Base-by-base conservation (phyloP, 2,797 vertebrate species). In the Monodelphis domestica region DNA sequence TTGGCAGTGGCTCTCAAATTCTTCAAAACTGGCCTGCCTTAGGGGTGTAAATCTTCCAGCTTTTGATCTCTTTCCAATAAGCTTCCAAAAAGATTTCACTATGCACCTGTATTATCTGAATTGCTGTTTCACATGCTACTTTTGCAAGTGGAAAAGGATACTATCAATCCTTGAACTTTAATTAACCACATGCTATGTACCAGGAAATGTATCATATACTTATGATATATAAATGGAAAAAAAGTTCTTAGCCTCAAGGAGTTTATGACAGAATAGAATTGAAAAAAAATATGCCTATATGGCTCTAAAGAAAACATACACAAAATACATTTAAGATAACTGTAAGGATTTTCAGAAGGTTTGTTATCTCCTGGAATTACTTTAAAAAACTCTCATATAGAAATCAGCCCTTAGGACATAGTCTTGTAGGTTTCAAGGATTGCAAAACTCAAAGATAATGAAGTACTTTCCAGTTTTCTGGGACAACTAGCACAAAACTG, bases 1-100 rank as follows among this genome's bases (percentile, higher is more conserved):
- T 78, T 78, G n/a, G n/a, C 17, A 78, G 12, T n/a, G 5, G 12
- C 3, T n/a, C 3, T n/a, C 33, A 24, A 38, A 38, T 45, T 45
- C n/a, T 78, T 78, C 63, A 24, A 78, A 38, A 59, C 63, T 78
- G 63, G 17, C 57, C 57, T n/a, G 33, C 12, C 12, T 78, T 24
- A 6, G n/a, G 33, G n/a, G 5, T 78, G 6, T 38, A 78, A 38
- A 78, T 78, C 63, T 38, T 38, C 63, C 63, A 78, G 63, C n/a
- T 78, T 78, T 78, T 78, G n/a, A 78, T 78, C n/a, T 78, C 63
- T 45, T 78, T 78, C n/a, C 63, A 78, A 78, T n/a, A 78, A 78
- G n/a, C 17, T 78, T 45, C 38, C 0, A 78, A 78, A 78, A 45
- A 38, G 7, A 78, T 45, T 78, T 78, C 63, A 78, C 7, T 45